Evolutionary conservation across 2,113 vertebrate genomes (phyloP), one percentile per base, ranked within the genome.

Genomic region (Mobula birostris): DNA sequence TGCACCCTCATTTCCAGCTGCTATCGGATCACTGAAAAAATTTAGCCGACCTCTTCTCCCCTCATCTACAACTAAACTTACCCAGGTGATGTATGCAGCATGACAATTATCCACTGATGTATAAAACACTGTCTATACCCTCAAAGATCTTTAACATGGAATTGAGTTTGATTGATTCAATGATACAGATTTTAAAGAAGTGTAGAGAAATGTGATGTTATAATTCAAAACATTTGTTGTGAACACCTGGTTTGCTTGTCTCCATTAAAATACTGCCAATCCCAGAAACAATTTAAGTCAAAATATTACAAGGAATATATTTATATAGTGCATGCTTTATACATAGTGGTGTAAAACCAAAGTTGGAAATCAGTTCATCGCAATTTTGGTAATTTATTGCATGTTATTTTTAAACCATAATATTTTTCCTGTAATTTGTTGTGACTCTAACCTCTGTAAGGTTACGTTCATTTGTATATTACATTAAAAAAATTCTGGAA

Each of bases 11-110:
- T 99, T 99, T 95, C 98, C 98, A 9, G 98, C 98, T 24, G 98
- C 98, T 5, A 99, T 99, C 48, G 98, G 98, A 95, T 99, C 98
- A 95, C 99, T 99, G 98, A 98, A 99, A 96, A 99, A 99, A 95
- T 99, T 99, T 96, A 98, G 98, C 94, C 97, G 98, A 83, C 98
- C 98, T 0, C 97, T 99, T 78, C 96, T 99, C 94, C 98, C 98
- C 12, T 97, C 97, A 0, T 98, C 97, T 77, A 96, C 96, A 90
- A 99, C 98, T 17, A 97, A 98, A 95, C 97, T 99, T 78, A 98
- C 95, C 74, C 98, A 98, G 97, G 98, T 98, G 94, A 79, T 19
- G 61, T 94, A 90, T 90, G 29, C 19, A 19, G n/a, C 66, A 32
- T 21, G 29, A 17, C 15, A 66, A 68, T 90, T 66, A 66, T 32